phyloP scores from a whole-genome alignment of 2,888 invertebrate species.

The Metacarcinus magister region DNA sequence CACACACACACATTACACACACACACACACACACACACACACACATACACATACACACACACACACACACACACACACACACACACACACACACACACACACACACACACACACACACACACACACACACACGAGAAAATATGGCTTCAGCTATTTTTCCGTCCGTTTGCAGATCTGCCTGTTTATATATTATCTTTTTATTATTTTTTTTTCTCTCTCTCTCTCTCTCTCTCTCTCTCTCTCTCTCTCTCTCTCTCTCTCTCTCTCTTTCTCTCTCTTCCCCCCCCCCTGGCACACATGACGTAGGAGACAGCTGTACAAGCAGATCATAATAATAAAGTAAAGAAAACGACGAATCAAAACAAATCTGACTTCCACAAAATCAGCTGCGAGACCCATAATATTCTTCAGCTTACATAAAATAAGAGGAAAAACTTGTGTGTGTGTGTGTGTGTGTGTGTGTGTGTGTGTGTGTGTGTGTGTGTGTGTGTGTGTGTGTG shows the following conservation, averaged over 20 bases:
- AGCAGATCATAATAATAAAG: no score
- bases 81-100: constrained; percentile 60
- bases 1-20: background rate
- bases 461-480: no score
- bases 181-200: background rate
- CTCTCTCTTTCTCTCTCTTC: constrained; percentile 30
- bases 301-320: no score
- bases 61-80: constrained; percentile 53
- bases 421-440: no score
- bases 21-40: constrained; percentile 51
- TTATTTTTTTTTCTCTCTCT: background rate
- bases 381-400: no score
- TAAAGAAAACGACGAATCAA: no score
- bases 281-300: background rate
- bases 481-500: no score
- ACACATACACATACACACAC: constrained; percentile 54
- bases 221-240: constrained; percentile 15
- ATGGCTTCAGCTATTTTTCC: background rate
- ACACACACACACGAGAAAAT: background rate
- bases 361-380: no score
- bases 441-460: no score
- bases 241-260: constrained; percentile 59
- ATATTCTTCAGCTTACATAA: no score
- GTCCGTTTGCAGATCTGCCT: background rate
- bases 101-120: background rate